Base-by-base conservation (phyloP, 2,113 vertebrate genomes). In the Podiceps cristatus region DNA sequence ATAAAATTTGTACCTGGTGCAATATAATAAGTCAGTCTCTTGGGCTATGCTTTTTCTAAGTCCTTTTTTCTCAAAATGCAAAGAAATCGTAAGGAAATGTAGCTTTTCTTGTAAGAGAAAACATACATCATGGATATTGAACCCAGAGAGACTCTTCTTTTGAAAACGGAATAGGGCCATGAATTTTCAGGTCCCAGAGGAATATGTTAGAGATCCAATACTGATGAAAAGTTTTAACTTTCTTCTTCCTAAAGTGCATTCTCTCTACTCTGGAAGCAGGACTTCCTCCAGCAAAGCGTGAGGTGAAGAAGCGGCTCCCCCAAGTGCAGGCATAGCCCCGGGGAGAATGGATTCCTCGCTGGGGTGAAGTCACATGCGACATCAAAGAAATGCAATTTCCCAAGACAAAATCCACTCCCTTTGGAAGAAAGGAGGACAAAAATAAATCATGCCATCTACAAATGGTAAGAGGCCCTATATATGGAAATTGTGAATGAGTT, bases 341-440 rank as follows among this genome's bases (percentile, higher is more conserved):
- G 47, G 37, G 81, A 64, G 40, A 52, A 52, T 0, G 4, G 64
- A 16, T 50, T 35, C 7, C 42, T 78, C 1, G 1, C 33, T 50
- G 40, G 9, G 33, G 33, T 14, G 14, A 11, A 24, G 19, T 37
- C 37, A 29, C 18, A 11, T 7, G 5, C 4, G 16, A 47, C 55
- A 22, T 31, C 35, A 69, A 31, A 52, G 27, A 63, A 85, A 18
- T 50, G 10, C 1, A 17, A 5, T 40, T 77, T 45, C 29, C 20
- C 19, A 24, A 44, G 17, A 14, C 0, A 8, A 76, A 25, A 59
- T 42, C 27, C 18, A 25, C 2, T 83, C 9, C 17, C 14, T 52
- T 49, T 40, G n/a, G n/a, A 37, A 60, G 22, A 67, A 83, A 63
- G 0, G 4, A n/a, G 9, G 3, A 2, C 1, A 3, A 4, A 19